Conservation (phyloP, 1,140 invertebrate genomes). For the Phthorimaea operculella region DNA sequence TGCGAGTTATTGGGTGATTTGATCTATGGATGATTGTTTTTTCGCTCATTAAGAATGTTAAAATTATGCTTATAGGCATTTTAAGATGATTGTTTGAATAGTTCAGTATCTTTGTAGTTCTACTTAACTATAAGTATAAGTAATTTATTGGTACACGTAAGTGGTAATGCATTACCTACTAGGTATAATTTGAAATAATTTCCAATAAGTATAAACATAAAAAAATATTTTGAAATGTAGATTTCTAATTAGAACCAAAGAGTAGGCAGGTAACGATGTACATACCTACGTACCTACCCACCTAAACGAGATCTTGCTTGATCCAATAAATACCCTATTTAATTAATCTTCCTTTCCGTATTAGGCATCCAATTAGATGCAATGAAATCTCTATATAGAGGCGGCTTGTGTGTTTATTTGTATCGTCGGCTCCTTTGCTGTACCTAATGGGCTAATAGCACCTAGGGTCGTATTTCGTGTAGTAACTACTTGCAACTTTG, state of each 20-base stretch:
- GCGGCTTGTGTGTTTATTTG: constrained; percentile 24
- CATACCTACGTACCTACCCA: too few species aligned
- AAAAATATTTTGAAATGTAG: too few species aligned
- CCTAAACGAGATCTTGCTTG: background rate
- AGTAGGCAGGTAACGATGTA: too few species aligned
- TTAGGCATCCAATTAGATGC: constrained; percentile 38
- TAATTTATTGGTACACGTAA: too few species aligned
- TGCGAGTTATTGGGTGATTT: constrained; percentile 52
- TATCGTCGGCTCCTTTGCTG: constrained; percentile 33
- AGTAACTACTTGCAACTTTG: constrained; percentile 34
- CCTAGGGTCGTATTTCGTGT: constrained; percentile 29
- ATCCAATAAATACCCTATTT: background rate
- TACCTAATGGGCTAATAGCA: constrained; percentile 23
- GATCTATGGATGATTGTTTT: constrained; percentile 24
- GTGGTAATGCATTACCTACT: too few species aligned
- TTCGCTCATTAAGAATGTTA: constrained; percentile 1
- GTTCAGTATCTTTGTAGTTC: too few species aligned
- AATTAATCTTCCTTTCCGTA: constrained; percentile 20
- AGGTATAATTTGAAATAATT: too few species aligned
- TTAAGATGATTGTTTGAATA: too few species aligned
- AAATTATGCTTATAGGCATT: too few species aligned
- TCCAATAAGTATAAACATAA: too few species aligned
- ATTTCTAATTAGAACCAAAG: too few species aligned
- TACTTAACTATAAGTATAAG: too few species aligned
- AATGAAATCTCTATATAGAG: constrained; percentile 35